Base-by-base conservation (phyloP, 2,888 invertebrate genomes). In the Leucophenga maculata region DNA sequence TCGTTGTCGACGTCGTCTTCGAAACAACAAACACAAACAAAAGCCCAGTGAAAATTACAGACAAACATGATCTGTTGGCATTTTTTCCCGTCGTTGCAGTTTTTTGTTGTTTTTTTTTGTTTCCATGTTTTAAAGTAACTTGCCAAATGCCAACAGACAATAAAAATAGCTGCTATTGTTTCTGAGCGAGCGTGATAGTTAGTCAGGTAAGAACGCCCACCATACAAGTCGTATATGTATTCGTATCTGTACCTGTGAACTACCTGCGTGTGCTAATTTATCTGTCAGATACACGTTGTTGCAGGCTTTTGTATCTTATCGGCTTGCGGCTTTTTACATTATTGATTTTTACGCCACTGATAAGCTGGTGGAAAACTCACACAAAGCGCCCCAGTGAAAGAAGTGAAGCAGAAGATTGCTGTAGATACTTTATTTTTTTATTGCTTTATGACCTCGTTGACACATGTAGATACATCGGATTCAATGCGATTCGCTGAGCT, bases 41-140 rank as follows among this genome's bases (percentile, higher is more conserved):
- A 65, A 65, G 55, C 77, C 69, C 80, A 83, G 83, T 80, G 82
- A 81, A 83, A 81, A 82, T 82, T 78, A 77, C 74, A 73, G 80
- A 82, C 83, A 80, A 55, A 55, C 54, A 55, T 55, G 55, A 60
- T 60, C 39, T 60, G 16, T 60, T 60, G 60, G 60, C 39, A 60
- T 60, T 60, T 55, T 26, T 48, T 64, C 22, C 55, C 55, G 55
- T 14, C 55, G 18, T 55, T 22, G 16, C 32, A 16, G 16, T 16
- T 60, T 39, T 9, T 39, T 39, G 16, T 50, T 50, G 1, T 50
- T 50, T 50, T 11, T 50, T n/a, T n/a, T n/a, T n/a, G n/a, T n/a
- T n/a, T n/a, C n/a, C n/a, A n/a, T n/a, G n/a, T n/a, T n/a, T 18
- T 52, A 31, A 65, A 50, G 31, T 52, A 52, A 22, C 50, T 65